A percentile compares a stretch with the other conserved stretches of the same genome.
Evolutionary conservation across 2,113 vertebrate genomes (phyloP).

Genomic region (Vimba vimba): DNA sequence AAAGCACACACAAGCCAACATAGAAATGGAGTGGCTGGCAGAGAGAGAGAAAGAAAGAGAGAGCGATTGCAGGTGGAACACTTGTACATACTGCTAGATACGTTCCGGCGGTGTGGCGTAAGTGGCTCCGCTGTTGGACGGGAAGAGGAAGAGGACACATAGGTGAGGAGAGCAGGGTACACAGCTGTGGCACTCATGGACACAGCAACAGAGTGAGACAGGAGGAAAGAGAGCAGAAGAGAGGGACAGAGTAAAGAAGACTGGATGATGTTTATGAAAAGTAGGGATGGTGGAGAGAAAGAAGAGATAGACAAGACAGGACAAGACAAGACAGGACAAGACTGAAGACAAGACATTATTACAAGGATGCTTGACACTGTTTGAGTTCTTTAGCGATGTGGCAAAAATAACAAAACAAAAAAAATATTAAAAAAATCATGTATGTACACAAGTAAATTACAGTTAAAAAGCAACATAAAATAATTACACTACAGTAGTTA

Average conservation of each 20-base stretch:
- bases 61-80: slow-evolving; percentile 66
- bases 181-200: slow-evolving; percentile 77
- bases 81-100: slow-evolving; percentile 94
- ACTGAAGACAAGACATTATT: slow-evolving; percentile 27
- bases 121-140: slow-evolving; percentile 87
- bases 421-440: not conserved
- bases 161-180: slow-evolving; percentile 79
- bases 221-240: slow-evolving; percentile 39
- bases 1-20: slow-evolving; percentile 65
- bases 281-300: slow-evolving; percentile 26
- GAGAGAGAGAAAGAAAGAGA: slow-evolving; percentile 36
- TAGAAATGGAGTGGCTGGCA: slow-evolving; percentile 53
- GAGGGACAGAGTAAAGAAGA: slow-evolving; percentile 6
- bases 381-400: slow-evolving; percentile 5
- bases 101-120: slow-evolving; percentile 84
- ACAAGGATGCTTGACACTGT: slow-evolving; percentile 22
- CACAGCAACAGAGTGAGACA: slow-evolving; percentile 58
- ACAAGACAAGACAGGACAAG: slow-evolving; percentile 28
- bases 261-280: not conserved
- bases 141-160: slow-evolving; percentile 78
- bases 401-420: not conserved
- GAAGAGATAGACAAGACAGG: slow-evolving; percentile 31
- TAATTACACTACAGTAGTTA: not conserved
- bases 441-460: slow-evolving; percentile 23
- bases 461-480: slow-evolving; percentile 21